Evolutionary conservation across 2,888 invertebrate genomes (phyloP), one percentile per base, ranked within the genome.

Genomic region (Chironomus tentans): DNA sequence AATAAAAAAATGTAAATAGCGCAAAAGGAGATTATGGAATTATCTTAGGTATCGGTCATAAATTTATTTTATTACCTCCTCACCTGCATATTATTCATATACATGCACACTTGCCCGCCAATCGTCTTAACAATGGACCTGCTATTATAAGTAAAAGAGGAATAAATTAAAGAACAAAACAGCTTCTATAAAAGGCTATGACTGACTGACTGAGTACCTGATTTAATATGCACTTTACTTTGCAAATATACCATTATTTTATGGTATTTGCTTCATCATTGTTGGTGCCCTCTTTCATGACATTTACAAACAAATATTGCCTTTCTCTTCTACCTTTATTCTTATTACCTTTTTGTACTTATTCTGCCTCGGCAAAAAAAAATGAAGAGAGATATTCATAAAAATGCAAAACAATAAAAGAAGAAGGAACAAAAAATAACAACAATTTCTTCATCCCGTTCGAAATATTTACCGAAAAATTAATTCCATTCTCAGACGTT

Each of bases 401-500:
- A 22, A 50, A 70, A 70, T 70, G 70, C 70, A 70, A 70, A 70
- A 70, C 28, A 5, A 13, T 24, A 24, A 38, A 72, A 72, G 38
- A 61, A 72, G 48, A 50, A 50, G 62, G 38, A 72, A 61, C 28
- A 38, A 62, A n/a, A 47, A 70, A 56, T 56, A 56, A 56, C 38
- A 38, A 15, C 56, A 15, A n/a, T 56, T 56, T 56, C 18, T 56
- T 56, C 56, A 15, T 38, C 38, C 38, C 38, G 10, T 38, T 38
- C 38, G 38, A 68, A 68, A 18, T 28, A 70, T 50, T 70, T 70
- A 70, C 70, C 70, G 70, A 70, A 72, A 65, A 72, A 72, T 72
- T 72, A 72, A 72, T 72, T 72, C 72, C 72, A 72, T 62, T 18
- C 50, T 22, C 72, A 72, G 72, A 72, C 72, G 28, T 18, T 72